These are phyloP conservation scores for Mycalesis mineus DNA, from an alignment of 2,888 invertebrate genomes.

Conservation along the genomic window DNA sequence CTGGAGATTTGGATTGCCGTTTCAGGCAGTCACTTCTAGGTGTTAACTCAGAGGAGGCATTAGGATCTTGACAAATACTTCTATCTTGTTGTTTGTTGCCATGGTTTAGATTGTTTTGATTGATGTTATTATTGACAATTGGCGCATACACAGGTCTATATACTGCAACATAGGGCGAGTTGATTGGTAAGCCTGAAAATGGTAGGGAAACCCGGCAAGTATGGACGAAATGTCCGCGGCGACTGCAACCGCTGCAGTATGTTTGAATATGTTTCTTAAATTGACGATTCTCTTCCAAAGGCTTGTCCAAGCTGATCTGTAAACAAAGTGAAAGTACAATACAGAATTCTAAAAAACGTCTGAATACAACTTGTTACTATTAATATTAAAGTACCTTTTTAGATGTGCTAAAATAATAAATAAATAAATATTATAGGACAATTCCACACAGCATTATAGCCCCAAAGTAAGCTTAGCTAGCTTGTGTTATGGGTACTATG, in stretches of 20 bases:
- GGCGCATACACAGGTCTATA: conserved; percentile 44
- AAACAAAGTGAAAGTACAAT: conserved; percentile 14
- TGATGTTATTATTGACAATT: conserved; percentile 19
- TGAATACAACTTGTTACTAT: no score
- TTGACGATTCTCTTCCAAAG: conserved; percentile 50
- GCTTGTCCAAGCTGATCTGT: conserved; percentile 67
- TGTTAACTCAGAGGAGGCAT: conserved; percentile 23
- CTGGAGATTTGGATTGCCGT: conserved; percentile 63
- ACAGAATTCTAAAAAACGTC: no score
- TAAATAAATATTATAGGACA: no score
- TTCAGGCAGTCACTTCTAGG: conserved; percentile 41
- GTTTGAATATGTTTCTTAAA: conserved; percentile 51
- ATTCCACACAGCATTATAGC: no score
- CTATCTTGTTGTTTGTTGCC: conserved; percentile 16
- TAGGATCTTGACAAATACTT: conserved; percentile 33
- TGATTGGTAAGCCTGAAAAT: conserved; percentile 62
- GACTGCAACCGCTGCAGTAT: conserved; percentile 78
- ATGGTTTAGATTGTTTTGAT: conserved; percentile 15
- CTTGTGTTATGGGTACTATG: no score
- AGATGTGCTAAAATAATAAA: no score
- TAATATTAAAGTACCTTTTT: no score
- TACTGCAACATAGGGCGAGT: conserved; percentile 55
- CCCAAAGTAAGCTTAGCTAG: no score
- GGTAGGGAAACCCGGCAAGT: conserved; percentile 56
- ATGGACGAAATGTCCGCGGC: conserved; percentile 73